phyloP scores from a whole-genome alignment of 92 coral and sea anemone genomes.

The Siderastrea radians region DNA sequence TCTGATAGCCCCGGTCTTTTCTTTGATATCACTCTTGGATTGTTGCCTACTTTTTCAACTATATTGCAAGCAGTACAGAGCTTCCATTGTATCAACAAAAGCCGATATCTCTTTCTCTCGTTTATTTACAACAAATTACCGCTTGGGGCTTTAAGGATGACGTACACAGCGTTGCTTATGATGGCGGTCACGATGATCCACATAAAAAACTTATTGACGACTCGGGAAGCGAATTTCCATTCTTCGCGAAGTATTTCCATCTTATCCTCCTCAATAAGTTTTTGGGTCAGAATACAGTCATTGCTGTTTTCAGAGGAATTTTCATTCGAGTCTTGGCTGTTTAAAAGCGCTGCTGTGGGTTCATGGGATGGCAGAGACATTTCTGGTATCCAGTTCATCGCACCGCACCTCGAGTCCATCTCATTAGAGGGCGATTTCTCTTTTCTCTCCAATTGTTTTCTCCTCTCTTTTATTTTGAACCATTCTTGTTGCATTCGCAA shows the following conservation, averaged over 20 bases:
- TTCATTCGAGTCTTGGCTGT: background rate
- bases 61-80: too few relatives aligned
- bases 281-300: slow-evolving; percentile 49
- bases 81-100: too few relatives aligned
- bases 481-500: slow-evolving; percentile 77
- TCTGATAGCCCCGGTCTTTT: too few relatives aligned
- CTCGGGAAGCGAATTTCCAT: slow-evolving; percentile 89
- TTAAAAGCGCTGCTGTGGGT: slow-evolving; percentile 4
- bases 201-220: slow-evolving; percentile 81
- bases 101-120: background rate
- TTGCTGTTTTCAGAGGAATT: slow-evolving; percentile 27
- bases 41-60: too few relatives aligned
- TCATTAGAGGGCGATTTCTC: slow-evolving; percentile 10
- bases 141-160: slow-evolving; percentile 78
- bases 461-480: slow-evolving; percentile 69
- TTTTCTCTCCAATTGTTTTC: slow-evolving; percentile 56
- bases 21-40: too few relatives aligned
- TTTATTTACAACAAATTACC: slow-evolving; percentile 52
- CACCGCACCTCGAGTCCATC: slow-evolving; percentile 34
- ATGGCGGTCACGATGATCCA: slow-evolving; percentile 74
- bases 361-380: slow-evolving; percentile 22
- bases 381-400: slow-evolving; percentile 59
- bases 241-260: slow-evolving; percentile 75
- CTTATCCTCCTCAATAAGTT: slow-evolving; percentile 63
- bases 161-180: slow-evolving; percentile 67